These are phyloP conservation scores for Eretmocerus hayati DNA, from an alignment of 2,888 invertebrate genomes.

Conservation along the genomic window DNA sequence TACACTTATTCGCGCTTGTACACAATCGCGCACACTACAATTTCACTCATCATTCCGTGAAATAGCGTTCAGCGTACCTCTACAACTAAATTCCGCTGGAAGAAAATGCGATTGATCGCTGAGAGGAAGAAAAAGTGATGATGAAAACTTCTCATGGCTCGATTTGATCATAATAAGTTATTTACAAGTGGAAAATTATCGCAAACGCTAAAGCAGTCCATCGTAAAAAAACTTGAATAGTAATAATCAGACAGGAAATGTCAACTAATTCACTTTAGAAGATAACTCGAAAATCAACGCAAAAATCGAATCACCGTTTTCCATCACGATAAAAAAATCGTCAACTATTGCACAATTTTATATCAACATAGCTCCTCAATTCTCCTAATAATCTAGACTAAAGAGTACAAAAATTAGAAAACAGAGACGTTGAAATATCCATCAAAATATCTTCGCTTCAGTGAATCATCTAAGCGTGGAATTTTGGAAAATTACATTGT, in stretches of 20 bases:
- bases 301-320: constrained; percentile 9
- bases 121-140: constrained; percentile 1
- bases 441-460: no score
- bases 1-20: constrained; percentile 13
- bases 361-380: constrained; percentile 6
- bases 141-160: constrained; percentile 6
- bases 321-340: constrained; percentile 13
- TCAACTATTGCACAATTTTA: constrained; percentile 17
- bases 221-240: constrained; percentile 1
- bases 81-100: constrained; percentile 15
- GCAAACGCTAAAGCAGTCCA: constrained; percentile 8
- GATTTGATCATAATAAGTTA: constrained; percentile 12
- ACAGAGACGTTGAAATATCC: no score
- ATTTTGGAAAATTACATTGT: no score
- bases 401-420: no score
- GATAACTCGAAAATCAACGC: constrained; percentile 10
- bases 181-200: constrained; percentile 17
- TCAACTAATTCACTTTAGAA: constrained; percentile 18
- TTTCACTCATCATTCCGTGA: constrained; percentile 14
- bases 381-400: constrained; percentile 7
- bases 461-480: no score
- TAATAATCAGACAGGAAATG: constrained; percentile 20
- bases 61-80: no score
- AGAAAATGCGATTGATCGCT: constrained; percentile 19
- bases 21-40: constrained; percentile 12